These are phyloP conservation scores for Brachionus plicatilis DNA, from an alignment of 1,140 invertebrate species.

Conservation along the genomic window DNA sequence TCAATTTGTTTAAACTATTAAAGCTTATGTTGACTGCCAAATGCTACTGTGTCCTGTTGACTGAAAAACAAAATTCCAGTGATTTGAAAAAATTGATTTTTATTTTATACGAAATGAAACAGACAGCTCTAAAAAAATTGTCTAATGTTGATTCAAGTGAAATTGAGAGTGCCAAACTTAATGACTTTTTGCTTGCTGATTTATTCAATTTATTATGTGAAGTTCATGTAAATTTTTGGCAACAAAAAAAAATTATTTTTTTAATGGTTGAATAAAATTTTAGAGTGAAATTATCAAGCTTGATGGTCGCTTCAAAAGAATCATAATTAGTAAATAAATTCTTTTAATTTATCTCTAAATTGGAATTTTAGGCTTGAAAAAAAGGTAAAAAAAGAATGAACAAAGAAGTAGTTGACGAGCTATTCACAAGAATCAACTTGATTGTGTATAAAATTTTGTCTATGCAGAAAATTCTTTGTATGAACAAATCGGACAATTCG, in stretches of 20 bases:
- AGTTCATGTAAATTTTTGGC: not conserved
- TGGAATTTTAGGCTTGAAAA: not conserved
- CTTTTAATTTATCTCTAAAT: not conserved
- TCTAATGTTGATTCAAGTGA: not conserved
- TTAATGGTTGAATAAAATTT: not conserved
- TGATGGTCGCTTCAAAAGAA: not conserved
- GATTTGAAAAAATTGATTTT: constrained; percentile 7
- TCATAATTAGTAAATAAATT: not conserved
- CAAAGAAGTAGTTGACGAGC: not conserved
- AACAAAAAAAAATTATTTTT: not conserved
- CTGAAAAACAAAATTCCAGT: not conserved
- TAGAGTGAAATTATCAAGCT: not conserved
- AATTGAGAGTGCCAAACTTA: not conserved
- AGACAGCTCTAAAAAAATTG: not conserved
- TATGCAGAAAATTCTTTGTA: constrained; percentile 8
- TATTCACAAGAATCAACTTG: not conserved
- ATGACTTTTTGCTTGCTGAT: constrained; percentile 7
- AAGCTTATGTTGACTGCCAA: not conserved
- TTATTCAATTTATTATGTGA: constrained; percentile 11
- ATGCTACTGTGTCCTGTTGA: constrained; percentile 24
- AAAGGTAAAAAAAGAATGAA: not conserved
- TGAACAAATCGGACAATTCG: not conserved
- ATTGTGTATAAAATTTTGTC: constrained; percentile 2
- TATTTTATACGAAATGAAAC: not conserved
- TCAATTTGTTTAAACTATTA: constrained; percentile 22